These are phyloP conservation scores for Propithecus coquereli DNA, from an alignment of 2,113 vertebrate genomes.

Conservation along the genomic window DNA sequence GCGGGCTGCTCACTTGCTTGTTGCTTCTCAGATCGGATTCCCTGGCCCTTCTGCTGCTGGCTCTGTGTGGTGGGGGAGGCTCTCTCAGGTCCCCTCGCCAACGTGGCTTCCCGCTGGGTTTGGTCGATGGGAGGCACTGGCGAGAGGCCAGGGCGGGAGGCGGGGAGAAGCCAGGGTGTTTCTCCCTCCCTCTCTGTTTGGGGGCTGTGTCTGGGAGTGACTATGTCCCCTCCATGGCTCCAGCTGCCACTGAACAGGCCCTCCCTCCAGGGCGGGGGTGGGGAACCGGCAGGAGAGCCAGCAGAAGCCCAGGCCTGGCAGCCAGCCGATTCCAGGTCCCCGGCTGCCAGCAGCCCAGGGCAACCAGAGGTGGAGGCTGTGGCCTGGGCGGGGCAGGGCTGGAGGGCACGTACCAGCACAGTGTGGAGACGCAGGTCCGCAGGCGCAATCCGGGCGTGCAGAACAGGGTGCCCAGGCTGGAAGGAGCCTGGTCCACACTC, in stretches of 20 bases:
- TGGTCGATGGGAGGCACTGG: background rate
- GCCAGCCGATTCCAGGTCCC: background rate
- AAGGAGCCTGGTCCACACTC: background rate
- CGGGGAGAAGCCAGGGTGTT: too few relatives aligned
- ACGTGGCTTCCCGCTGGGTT: fast-evolving
- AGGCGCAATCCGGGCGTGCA: conserved; percentile 80
- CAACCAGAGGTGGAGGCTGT: background rate
- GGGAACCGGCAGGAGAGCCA: background rate
- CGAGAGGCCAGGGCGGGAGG: background rate
- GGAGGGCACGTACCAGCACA: conserved; percentile 82
- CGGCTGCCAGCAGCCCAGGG: background rate
- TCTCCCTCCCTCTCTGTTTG: background rate
- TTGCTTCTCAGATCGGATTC: background rate
- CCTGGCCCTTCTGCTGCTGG: background rate
- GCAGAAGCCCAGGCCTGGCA: background rate
- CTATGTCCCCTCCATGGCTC: background rate
- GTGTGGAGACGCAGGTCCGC: conserved; percentile 81
- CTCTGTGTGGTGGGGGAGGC: background rate
- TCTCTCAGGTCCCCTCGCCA: background rate
- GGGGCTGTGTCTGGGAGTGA: background rate
- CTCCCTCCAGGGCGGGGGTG: background rate
- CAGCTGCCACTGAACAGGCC: background rate
- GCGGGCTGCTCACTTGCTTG: background rate
- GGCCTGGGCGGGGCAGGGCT: background rate
- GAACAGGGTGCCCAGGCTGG: conserved; percentile 78